A percentile compares a stretch with the other conserved stretches of the same genome.
Conservation (phyloP, 2,888 invertebrate genomes). For the Drosophila mercatorum region DNA sequence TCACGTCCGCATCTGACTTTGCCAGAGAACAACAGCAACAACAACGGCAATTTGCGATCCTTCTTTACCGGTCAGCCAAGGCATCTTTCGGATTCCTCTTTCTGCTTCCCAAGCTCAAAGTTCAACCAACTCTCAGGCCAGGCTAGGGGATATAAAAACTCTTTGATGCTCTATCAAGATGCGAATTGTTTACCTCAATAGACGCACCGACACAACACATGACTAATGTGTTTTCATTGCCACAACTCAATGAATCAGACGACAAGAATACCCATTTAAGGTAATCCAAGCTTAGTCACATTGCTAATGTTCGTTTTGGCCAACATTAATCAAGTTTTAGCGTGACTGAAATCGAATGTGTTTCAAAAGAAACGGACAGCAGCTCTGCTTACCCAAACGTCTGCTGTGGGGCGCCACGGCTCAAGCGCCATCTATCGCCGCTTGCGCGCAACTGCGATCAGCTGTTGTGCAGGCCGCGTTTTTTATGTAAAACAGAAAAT, state of each 20-base stretch:
- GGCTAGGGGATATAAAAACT: constrained; percentile 30
- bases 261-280: constrained; percentile 2
- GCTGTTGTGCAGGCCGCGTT: constrained; percentile 38
- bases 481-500: constrained; percentile 29
- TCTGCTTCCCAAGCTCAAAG: constrained; percentile 34
- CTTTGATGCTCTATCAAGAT: constrained; percentile 46
- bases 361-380: constrained; percentile 24
- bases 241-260: constrained; percentile 16
- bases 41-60: constrained; percentile 26
- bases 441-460: neutral
- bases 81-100: constrained; percentile 25
- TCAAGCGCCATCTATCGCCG: constrained; percentile 14
- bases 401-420: constrained; percentile 20
- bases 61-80: constrained; percentile 39
- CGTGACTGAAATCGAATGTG: constrained; percentile 18
- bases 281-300: constrained; percentile 31
- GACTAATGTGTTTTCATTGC: constrained; percentile 38
- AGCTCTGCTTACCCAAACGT: neutral
- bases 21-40: constrained; percentile 24
- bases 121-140: constrained; percentile 69
- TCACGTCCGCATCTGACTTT: constrained; percentile 65
- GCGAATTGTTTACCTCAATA: constrained; percentile 5
- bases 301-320: constrained; percentile 19
- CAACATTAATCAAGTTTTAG: constrained; percentile 43
- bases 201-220: constrained; percentile 22